These are phyloP conservation scores for Myathropa florea DNA, from an alignment of 2,888 invertebrate species.

Conservation along the genomic window DNA sequence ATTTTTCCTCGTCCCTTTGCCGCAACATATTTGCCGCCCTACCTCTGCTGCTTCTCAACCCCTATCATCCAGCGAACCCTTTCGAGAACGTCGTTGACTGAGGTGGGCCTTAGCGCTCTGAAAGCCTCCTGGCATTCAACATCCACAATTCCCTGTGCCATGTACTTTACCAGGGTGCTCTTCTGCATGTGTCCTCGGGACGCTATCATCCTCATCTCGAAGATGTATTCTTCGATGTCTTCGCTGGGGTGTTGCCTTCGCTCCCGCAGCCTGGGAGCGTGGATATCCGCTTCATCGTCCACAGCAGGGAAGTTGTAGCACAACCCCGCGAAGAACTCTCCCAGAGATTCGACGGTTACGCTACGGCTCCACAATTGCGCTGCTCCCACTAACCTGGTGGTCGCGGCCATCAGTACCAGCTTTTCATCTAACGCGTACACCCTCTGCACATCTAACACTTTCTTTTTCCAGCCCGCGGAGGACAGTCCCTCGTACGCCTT, in stretches of 20 bases:
- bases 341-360: not conserved
- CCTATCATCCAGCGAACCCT: no score
- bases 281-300: conserved; percentile 8
- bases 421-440: no score
- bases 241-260: not conserved
- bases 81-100: no score
- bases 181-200: not conserved
- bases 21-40: not conserved
- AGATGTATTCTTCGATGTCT: not conserved
- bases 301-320: conserved; percentile 1
- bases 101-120: not conserved
- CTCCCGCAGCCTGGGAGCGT: conserved; percentile 11
- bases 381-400: not conserved
- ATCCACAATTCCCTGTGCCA: not conserved
- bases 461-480: not conserved
- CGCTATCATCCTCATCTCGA: not conserved
- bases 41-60: no score
- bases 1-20: no score
- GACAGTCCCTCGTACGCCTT: not conserved
- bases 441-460: not conserved
- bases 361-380: not conserved
- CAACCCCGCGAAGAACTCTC: conserved; percentile 9
- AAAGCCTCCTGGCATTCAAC: not conserved
- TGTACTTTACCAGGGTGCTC: not conserved
- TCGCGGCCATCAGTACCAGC: no score